Evolutionary conservation across 2,797 vertebrate species (phyloP).

Genomic region (Syngnathus acus): DNA sequence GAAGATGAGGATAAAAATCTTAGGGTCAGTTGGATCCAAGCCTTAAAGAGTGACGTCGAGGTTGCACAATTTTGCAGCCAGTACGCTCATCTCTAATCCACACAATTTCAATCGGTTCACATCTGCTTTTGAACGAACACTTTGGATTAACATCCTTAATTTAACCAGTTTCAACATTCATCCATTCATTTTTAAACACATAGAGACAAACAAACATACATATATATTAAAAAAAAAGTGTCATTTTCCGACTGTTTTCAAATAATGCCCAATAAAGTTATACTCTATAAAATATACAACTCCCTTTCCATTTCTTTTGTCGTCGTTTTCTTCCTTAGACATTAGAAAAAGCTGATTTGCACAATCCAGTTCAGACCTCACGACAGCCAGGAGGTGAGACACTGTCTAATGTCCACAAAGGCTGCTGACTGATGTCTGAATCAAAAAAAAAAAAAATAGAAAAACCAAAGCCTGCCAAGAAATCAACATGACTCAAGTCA

Average conservation of each 20-base stretch:
- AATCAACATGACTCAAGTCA: not conserved
- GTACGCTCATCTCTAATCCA: not conserved
- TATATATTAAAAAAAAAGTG: too few species aligned
- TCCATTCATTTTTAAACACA: too few species aligned
- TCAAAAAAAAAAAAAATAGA: slow-evolving; percentile 42
- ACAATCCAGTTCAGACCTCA: not conserved
- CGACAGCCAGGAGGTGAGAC: slow-evolving; percentile 9
- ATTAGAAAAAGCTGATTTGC: not conserved
- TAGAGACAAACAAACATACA: too few species aligned
- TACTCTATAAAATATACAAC: too few species aligned
- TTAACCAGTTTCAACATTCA: too few species aligned
- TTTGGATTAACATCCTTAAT: too few species aligned
- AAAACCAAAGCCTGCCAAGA: slow-evolving; percentile 12
- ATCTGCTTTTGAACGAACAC: too few species aligned
- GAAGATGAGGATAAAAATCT: not conserved
- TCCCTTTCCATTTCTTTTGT: too few species aligned
- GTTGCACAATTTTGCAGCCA: not conserved
- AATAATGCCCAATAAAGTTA: too few species aligned
- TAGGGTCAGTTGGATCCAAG: not conserved
- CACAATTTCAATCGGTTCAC: not conserved
- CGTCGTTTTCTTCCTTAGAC: not conserved
- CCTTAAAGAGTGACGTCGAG: not conserved
- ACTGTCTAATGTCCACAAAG: slow-evolving; percentile 23
- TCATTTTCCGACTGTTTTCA: too few species aligned
- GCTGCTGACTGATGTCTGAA: slow-evolving; percentile 21